These are phyloP conservation scores for Stegana nigrithorax DNA, from an alignment of 2,888 invertebrate genomes.

Conservation along the genomic window DNA sequence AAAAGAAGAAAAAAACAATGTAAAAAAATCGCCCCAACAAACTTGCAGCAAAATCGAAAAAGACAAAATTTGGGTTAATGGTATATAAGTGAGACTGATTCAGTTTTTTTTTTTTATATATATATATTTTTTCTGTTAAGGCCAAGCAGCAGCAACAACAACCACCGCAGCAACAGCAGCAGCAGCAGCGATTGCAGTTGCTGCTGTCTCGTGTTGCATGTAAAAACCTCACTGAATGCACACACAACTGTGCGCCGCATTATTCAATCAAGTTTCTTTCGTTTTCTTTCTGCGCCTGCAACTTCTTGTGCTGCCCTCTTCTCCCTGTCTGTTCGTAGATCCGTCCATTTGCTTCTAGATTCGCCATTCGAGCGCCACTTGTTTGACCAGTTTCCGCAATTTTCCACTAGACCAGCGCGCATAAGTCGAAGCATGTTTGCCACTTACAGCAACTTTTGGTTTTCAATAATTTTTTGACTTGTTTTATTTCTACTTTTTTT, in stretches of 20 bases:
- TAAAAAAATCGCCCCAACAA: not conserved
- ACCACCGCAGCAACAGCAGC: not conserved
- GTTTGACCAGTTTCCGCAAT: constrained; percentile 17
- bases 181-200: not conserved
- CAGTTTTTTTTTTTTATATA: not conserved
- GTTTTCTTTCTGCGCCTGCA: not conserved
- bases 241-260: not conserved
- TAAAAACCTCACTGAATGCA: not conserved
- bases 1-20: not conserved
- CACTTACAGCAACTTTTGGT: constrained; percentile 16
- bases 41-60: constrained; percentile 14
- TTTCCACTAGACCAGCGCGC: no score
- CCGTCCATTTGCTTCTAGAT: not conserved
- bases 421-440: not conserved
- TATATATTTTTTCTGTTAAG: not conserved
- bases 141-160: not conserved
- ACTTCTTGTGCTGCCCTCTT: not conserved
- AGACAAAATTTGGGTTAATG: constrained; percentile 44
- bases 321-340: no score
- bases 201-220: not conserved
- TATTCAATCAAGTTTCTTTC: not conserved
- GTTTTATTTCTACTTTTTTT: not conserved
- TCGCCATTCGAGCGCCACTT: constrained; percentile 9
- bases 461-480: constrained; percentile 11
- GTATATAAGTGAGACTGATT: constrained; percentile 42